Percentiles rank a stretch among this genome's conserved stretches.
phyloP scores from a whole-genome alignment of 2,797 vertebrate species.

The Cyprinodon diabolis region DNA sequence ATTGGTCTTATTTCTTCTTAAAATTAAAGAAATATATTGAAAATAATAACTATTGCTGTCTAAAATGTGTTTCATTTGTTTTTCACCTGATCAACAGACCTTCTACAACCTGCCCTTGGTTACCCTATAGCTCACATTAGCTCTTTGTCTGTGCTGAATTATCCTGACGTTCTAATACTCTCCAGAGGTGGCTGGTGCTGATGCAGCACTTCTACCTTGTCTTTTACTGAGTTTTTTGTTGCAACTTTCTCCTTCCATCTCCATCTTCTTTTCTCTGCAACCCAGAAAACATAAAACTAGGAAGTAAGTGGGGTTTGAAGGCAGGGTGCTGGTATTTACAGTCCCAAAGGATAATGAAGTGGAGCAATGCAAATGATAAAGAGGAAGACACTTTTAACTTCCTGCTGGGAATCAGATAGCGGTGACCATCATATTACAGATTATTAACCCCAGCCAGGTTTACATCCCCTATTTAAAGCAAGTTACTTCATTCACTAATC shows the following conservation, averaged over 20 bases:
- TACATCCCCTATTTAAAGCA: constrained; percentile 48
- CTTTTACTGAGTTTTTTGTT: constrained; percentile 27
- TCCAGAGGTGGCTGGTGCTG: constrained; percentile 56
- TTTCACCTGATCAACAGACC: constrained; percentile 34
- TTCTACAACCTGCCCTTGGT: constrained; percentile 4
- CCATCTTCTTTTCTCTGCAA: constrained; percentile 7
- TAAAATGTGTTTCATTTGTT: not conserved
- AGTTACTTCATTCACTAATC: constrained; percentile 44
- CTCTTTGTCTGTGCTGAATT: constrained; percentile 54
- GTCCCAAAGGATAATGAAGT: constrained; percentile 2
- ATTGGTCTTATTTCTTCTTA: not conserved
- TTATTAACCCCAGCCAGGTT: constrained; percentile 37
- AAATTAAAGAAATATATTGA: not conserved
- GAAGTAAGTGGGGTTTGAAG: constrained; percentile 8
- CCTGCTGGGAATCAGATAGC: constrained; percentile 31
- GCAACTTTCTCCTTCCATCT: not conserved
- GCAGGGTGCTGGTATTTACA: constrained; percentile 12
- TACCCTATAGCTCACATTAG: constrained; percentile 48
- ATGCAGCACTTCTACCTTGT: constrained; percentile 49
- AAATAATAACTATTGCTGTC: too few species aligned
- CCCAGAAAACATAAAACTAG: constrained; percentile 17
- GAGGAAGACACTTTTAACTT: constrained; percentile 33
- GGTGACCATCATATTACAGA: constrained; percentile 29
- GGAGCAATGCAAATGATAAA: constrained; percentile 17
- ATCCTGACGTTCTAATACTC: constrained; percentile 59